Evolutionary conservation across 2,888 invertebrate species (phyloP).

Genomic region (Philereme vetulata): DNA sequence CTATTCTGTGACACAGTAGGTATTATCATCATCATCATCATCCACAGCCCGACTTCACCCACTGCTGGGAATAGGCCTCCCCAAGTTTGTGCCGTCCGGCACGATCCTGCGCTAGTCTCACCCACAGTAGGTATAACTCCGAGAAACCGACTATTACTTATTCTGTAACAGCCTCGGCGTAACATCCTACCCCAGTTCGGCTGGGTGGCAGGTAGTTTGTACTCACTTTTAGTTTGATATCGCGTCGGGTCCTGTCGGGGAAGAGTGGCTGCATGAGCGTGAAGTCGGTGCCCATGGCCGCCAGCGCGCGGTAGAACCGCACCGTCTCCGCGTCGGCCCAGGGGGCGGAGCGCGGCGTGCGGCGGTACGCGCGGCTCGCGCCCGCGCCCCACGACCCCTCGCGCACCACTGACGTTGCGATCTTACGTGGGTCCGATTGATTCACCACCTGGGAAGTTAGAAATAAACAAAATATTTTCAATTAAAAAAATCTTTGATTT

Average conservation of each 20-base stretch:
- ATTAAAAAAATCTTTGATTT: too few species aligned
- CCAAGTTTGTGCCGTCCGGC: too few species aligned
- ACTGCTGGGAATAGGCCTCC: too few species aligned
- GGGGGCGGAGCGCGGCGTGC: conserved; percentile 87
- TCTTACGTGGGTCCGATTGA: conserved; percentile 86
- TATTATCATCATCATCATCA: too few species aligned
- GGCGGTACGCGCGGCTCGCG: conserved; percentile 86
- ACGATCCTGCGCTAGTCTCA: too few species aligned
- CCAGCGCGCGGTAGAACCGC: conserved; percentile 95
- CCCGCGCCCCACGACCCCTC: conserved; percentile 84
- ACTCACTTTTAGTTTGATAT: conserved; percentile 91
- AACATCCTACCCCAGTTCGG: too few species aligned
- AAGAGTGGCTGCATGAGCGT: conserved; percentile 93
- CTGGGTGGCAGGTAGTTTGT: too few species aligned
- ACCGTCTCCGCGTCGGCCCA: conserved; percentile 92
- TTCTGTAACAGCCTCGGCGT: too few species aligned
- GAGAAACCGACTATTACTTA: too few species aligned
- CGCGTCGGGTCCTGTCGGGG: conserved; percentile 89
- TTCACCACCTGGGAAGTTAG: conserved; percentile 82
- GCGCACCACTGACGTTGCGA: conserved; percentile 84
- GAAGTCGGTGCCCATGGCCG: conserved; percentile 96
- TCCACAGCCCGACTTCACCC: too few species aligned
- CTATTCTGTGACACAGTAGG: too few species aligned
- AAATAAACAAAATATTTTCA: neutral
- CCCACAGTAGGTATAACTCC: too few species aligned